Evolutionary conservation across 2,888 invertebrate species (phyloP).

Genomic region (Plebejus anna): DNA sequence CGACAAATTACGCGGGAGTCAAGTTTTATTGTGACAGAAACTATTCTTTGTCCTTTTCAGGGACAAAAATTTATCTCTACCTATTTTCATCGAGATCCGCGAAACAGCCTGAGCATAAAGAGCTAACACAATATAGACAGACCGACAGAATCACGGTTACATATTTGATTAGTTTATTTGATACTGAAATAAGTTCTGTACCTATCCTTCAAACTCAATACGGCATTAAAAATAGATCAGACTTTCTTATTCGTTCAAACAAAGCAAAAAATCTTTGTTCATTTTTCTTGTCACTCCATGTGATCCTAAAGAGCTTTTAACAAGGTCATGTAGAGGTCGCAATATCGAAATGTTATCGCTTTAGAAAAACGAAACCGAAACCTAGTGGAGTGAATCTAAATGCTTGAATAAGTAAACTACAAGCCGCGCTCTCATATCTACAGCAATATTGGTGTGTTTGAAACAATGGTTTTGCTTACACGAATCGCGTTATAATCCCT

Average conservation of each 20-base stretch:
- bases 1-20: too few species aligned
- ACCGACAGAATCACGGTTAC: too few species aligned
- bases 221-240: background rate
- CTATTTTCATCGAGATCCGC: background rate
- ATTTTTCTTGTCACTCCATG: background rate
- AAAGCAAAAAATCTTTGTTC: background rate
- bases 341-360: conserved; percentile 19
- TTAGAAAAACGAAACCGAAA: conserved; percentile 16
- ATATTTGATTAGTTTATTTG: background rate
- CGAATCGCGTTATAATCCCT: conserved; percentile 5
- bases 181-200: background rate
- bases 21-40: too few species aligned
- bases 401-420: conserved; percentile 2
- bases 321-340: background rate
- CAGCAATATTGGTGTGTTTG: background rate
- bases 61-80: too few species aligned
- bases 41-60: too few species aligned
- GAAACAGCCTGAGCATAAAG: background rate
- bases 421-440: conserved; percentile 1
- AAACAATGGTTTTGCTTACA: conserved; percentile 11
- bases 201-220: background rate
- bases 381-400: conserved; percentile 11
- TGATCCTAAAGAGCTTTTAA: background rate
- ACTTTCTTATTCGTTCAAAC: background rate
- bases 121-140: background rate